These are phyloP conservation scores for Neoascia interrupta DNA, from an alignment of 2,888 invertebrate species.

Conservation along the genomic window DNA sequence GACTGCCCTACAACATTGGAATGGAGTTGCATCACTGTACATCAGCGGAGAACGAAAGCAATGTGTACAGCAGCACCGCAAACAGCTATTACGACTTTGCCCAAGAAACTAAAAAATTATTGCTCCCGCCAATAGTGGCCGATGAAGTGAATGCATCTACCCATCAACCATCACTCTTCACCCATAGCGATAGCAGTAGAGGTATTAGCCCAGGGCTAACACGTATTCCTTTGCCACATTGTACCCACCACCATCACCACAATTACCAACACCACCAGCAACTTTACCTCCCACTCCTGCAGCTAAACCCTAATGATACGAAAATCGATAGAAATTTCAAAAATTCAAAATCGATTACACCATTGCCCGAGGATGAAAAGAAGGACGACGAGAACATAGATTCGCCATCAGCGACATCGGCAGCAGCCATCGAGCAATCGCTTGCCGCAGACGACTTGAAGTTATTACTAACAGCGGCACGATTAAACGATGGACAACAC, in stretches of 20 bases:
- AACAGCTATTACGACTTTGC: slow-evolving; percentile 37
- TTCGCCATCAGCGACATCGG: slow-evolving; percentile 40
- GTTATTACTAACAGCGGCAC: slow-evolving; percentile 33
- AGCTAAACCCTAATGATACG: slow-evolving; percentile 53
- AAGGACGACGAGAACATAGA: slow-evolving; percentile 6
- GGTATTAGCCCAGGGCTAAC: slow-evolving; percentile 58
- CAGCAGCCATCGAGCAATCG: slow-evolving; percentile 34
- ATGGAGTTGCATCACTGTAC: slow-evolving; percentile 65
- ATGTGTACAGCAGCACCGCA: slow-evolving; percentile 18
- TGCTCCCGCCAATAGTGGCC: slow-evolving; percentile 45
- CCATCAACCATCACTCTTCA: neutral
- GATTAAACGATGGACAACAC: slow-evolving; percentile 30
- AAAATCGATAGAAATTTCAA: slow-evolving; percentile 65
- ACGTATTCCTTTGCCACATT: slow-evolving; percentile 51
- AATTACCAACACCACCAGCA: slow-evolving; percentile 25
- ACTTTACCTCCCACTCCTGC: slow-evolving; percentile 44
- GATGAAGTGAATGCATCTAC: slow-evolving; percentile 17
- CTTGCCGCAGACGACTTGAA: slow-evolving; percentile 23
- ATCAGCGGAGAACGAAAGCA: slow-evolving; percentile 35
- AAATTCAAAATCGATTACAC: slow-evolving; percentile 65
- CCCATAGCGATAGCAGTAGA: slow-evolving; percentile 7
- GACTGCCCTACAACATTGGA: slow-evolving; percentile 65
- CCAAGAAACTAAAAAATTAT: slow-evolving; percentile 50
- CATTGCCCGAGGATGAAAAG: neutral
- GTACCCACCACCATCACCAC: slow-evolving; percentile 39